Base-by-base conservation (phyloP, 2,797 vertebrate genomes). In the Gambelia wislizenii region DNA sequence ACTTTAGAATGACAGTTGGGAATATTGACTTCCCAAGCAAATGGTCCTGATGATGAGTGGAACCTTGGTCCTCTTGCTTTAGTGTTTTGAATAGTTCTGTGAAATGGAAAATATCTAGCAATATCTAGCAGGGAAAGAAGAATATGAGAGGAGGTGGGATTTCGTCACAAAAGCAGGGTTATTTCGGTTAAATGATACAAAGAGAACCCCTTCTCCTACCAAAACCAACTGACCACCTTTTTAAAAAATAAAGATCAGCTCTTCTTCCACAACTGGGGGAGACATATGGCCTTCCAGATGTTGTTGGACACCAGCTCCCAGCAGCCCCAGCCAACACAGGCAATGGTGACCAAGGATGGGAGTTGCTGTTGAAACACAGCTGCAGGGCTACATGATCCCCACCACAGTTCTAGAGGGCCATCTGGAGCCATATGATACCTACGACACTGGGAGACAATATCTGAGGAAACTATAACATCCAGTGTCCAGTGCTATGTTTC, bases 91-190 rank as follows among this genome's bases (percentile, higher is more conserved):
- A 86, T 92, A 92, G 89, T 90, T 92, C 84, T 89, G 85, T 91
- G 91, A 87, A 70, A 90, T 91, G 85, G 88, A 12, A 91, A 91
- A 95, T n/a, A n/a, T 86, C 80, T 0, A 85, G 9, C 42, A 44
- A 47, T 88, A 91, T 88, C 5, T n/a, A 52, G 6, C n/a, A 89
- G 92, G 90, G 78, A 64, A 84, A 92, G 91, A 93, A 9, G 3
- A 92, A 79, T 84, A 75, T 4, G 22, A 89, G 92, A 90, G 94
- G 91, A 89, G 93, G 67, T 89, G 90, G 84, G 92, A 90, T 92
- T 95, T 94, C 92, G 93, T 94, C 90, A 91, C 91, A 93, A 89
- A 87, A 94, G 74, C 85, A 84, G 92, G 90, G 6, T 95, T 94
- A 69, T 93, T 90, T 93, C 89, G 80, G 94, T 93, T 88, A 94